Evolutionary conservation across 2,797 vertebrate genomes (phyloP), one percentile per base, ranked within the genome.

Genomic region (Danio kyathit): DNA sequence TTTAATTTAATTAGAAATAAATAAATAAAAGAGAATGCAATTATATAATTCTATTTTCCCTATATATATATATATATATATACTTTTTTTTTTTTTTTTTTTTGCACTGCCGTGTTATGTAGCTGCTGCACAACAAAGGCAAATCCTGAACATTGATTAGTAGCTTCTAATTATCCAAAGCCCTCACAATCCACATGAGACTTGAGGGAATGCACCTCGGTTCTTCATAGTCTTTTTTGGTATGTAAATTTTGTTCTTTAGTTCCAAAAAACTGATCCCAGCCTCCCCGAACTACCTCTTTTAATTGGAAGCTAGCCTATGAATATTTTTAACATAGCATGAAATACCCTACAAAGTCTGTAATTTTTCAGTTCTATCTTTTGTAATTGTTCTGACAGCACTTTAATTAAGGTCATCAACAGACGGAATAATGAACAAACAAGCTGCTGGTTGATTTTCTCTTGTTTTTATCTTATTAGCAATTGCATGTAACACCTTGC

Each of bases 131-230:
- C 63, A 56, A 52, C 63, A 41, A 79, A 65, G 41, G 51, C 8
- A 54, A n/a, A 74, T 73, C 66, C 43, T 49, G 65, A 75, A n/a
- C 19, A 46, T 57, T 82, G 46, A 80, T 82, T 80, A 56, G 65
- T 61, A 80, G 48, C 60, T 64, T 85, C 72, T 80, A 80, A 85
- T 80, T 67, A 82, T 80, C 60, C 54, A 0, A 76, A 82, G 64
- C 67, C 76, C 66, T 74, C 79, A 57, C 52, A 69, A 80, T 74
- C 41, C 78, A 43, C 49, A 74, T 6, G 12, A 59, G 74, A 51
- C 10, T 40, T 80, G 49, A 73, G 38, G 19, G 77, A 70, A 48
- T 5, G 70, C 3, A 40, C 16, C 43, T 70, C 48, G 7, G 82
- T 60, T 76, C 38, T 54, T 43, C 5, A 49, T 41, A 40, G 49